Evolutionary conservation across 2,797 vertebrate species (phyloP), one percentile per base, ranked within the genome.

Genomic region (Leptodactylus fallax): DNA sequence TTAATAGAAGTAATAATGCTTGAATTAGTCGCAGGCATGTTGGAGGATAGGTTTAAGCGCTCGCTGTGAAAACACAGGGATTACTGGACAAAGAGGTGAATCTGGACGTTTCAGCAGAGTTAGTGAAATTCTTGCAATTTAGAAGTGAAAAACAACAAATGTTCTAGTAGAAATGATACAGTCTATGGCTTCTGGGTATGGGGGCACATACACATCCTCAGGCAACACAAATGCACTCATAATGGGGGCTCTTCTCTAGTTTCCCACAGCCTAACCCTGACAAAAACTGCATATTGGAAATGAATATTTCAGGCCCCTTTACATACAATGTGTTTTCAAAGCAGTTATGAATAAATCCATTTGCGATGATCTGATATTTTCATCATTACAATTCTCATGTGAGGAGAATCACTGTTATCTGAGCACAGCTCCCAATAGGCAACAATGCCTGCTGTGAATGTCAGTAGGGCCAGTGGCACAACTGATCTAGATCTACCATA

Each of bases 1-100:
- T 76, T 87, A 87, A 87, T 82, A 17, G 80, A 87, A 69, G 56
- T 55, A 58, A 74, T 65, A 76, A 83, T 87, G 86, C 86, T 83
- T 87, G 86, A 83, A 27, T 77, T 76, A 47, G 47, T 87, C 71
- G 8, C 80, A 77, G 86, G 86, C 79, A 87, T 53, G 56, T 71
- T 78, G 79, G 69, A 53, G 47, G 23, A 78, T 36, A 65, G 71
- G 51, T 67, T 83, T 19, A 78, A 81, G 56, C 80, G 19, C 23
- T 55, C 16, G 13, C 69, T 87, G 49, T 77, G 71, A 77, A 87
- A 87, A 87, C 71, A 87, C 67, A 36, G 69, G 86, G 80, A 87
- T 87, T 87, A 87, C 65, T 19, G 56, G 63, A 83, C 86, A 87
- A 87, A 87, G 69, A 36, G 47, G 49, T 23, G 55, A 49, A 47